A percentile compares a stretch with the other conserved stretches of the same genome.
Conservation (phyloP, 2,113 vertebrate species). For the Oxyura jamaicensis region DNA sequence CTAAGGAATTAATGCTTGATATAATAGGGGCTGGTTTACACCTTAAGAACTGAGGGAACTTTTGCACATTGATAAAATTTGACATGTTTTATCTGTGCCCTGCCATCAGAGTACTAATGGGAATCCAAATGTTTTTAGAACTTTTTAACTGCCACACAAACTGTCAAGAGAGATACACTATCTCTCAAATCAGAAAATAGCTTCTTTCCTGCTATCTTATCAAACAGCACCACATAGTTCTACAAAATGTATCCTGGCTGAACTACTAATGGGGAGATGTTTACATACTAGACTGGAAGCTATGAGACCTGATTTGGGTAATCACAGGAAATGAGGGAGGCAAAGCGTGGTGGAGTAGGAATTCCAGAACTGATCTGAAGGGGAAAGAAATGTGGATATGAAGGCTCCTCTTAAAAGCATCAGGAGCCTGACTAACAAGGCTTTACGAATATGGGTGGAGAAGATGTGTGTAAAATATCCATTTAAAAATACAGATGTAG, state of each 20-base stretch:
- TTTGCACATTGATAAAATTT: conserved; percentile 37
- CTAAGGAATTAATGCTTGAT: conserved; percentile 32
- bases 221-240: conserved; percentile 37
- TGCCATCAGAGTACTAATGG: conserved; percentile 58
- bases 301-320: not conserved
- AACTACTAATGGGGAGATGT: conserved; percentile 62
- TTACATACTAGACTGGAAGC: conserved; percentile 37
- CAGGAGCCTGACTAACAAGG: accelerated
- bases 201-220: conserved; percentile 64
- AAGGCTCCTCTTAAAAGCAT: not conserved
- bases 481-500: not conserved
- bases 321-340: not conserved
- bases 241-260: conserved; percentile 10
- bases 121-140: conserved; percentile 69
- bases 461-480: not conserved
- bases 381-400: not conserved
- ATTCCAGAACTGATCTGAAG: not conserved
- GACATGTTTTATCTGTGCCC: conserved; percentile 61
- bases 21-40: conserved; percentile 23
- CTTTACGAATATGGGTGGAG: not conserved
- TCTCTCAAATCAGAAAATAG: conserved; percentile 72
- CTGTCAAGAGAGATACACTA: conserved; percentile 41
- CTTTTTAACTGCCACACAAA: conserved; percentile 59
- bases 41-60: conserved; percentile 42
- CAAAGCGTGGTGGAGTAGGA: not conserved